phyloP scores from a whole-genome alignment of 1,140 invertebrate genomes.

The Zaprionus inermis region DNA sequence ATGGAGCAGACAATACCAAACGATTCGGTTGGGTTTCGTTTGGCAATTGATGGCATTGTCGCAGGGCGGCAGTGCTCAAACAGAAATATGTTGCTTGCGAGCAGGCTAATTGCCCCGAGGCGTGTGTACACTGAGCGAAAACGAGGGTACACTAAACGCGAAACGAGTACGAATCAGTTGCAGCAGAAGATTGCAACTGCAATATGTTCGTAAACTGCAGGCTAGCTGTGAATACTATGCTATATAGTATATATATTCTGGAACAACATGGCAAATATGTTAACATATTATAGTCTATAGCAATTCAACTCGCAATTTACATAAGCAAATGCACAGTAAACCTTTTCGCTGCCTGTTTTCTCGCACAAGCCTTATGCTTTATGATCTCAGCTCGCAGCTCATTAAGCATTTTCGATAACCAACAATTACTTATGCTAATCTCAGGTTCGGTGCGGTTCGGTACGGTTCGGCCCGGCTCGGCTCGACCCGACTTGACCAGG shows the following conservation, averaged over 20 bases:
- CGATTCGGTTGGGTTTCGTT: not conserved
- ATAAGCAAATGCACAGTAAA: too few relatives aligned
- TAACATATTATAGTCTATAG: too few relatives aligned
- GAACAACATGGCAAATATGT: not conserved
- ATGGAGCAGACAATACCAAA: not conserved
- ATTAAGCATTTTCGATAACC: slow-evolving; percentile 30
- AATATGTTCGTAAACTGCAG: not conserved
- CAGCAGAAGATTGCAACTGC: not conserved
- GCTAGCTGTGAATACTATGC: too few relatives aligned
- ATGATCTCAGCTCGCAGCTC: slow-evolving; percentile 17
- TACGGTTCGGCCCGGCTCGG: too few relatives aligned
- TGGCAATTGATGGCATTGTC: too few relatives aligned
- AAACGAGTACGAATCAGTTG: too few relatives aligned
- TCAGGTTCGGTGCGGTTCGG: slow-evolving; percentile 5
- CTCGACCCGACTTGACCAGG: too few relatives aligned
- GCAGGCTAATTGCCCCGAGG: slow-evolving; percentile 15
- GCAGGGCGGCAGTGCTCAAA: too few relatives aligned
- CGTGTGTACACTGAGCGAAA: slow-evolving; percentile 10
- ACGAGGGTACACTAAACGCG: not conserved
- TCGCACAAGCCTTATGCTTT: slow-evolving; percentile 6
- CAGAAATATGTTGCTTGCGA: not conserved
- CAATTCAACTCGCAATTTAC: too few relatives aligned
- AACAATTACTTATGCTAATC: slow-evolving; percentile 34
- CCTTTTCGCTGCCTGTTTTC: too few relatives aligned
- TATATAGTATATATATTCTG: not conserved